Percentiles rank a stretch among this genome's conserved stretches.
Conservation (phyloP, 2,888 invertebrate genomes). For the Cacoxenus indagator region DNA sequence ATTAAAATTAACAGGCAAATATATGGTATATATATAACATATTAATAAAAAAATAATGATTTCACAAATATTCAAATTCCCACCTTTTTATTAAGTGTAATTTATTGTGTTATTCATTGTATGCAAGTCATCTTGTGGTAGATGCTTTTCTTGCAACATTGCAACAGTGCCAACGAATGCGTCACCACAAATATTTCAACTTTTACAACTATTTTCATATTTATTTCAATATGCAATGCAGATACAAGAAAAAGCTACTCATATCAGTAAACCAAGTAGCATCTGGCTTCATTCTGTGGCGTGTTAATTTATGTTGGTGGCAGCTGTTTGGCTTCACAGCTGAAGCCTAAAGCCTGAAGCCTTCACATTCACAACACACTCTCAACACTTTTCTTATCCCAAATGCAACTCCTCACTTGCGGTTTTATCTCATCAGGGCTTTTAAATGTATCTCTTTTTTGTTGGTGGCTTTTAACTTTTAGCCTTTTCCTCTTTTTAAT, state of each 20-base stretch:
- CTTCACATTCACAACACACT: too few relatives aligned
- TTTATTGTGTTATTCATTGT: not conserved
- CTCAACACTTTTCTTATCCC: too few relatives aligned
- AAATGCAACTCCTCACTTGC: too few relatives aligned
- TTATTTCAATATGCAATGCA: slow-evolving; percentile 45
- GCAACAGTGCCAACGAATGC: not conserved
- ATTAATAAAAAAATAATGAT: too few relatives aligned
- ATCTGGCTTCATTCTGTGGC: not conserved
- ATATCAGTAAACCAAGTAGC: not conserved
- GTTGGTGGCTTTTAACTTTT: not conserved
- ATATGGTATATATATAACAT: too few relatives aligned
- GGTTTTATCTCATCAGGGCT: too few relatives aligned
- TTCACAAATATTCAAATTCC: too few relatives aligned
- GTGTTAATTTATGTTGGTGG: not conserved
- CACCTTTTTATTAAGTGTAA: not conserved
- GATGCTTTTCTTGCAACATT: too few relatives aligned
- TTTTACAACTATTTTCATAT: slow-evolving; percentile 40
- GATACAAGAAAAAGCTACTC: not conserved
- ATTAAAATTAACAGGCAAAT: too few relatives aligned
- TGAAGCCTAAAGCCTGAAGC: too few relatives aligned
- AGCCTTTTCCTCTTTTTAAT: too few relatives aligned
- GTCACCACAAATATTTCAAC: slow-evolving; percentile 14
- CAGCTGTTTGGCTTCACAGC: slow-evolving; percentile 16
- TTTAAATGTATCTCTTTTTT: not conserved
- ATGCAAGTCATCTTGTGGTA: slow-evolving; percentile 2